phyloP scores from a whole-genome alignment of 1,140 invertebrate genomes.

The Listronotus bonariensis region DNA sequence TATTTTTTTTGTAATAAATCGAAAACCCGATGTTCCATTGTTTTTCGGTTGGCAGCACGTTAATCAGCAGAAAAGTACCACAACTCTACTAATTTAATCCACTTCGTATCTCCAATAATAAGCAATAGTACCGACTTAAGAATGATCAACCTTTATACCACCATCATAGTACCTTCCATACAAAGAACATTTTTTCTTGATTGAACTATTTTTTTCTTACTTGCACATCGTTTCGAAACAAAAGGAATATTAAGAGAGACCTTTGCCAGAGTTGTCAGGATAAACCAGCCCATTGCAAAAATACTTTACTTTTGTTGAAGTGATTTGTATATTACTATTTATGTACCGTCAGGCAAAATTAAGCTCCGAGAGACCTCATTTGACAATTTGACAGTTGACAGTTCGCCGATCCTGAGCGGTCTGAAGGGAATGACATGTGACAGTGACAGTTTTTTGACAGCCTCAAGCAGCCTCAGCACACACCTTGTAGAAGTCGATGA shows the following conservation, averaged over 20 bases:
- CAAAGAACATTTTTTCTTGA: too few relatives aligned
- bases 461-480: conserved; percentile 36
- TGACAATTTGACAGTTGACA: conserved; percentile 16
- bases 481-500: conserved; percentile 46
- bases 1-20: too few relatives aligned
- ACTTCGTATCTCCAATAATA: too few relatives aligned
- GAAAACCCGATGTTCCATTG: too few relatives aligned
- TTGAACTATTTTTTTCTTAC: too few relatives aligned
- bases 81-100: too few relatives aligned
- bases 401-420: conserved; percentile 16
- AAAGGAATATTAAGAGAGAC: not conserved
- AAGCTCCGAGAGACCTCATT: conserved; percentile 40
- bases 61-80: too few relatives aligned
- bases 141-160: too few relatives aligned
- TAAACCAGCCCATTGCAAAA: not conserved
- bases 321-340: conserved; percentile 34
- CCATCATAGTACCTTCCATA: too few relatives aligned
- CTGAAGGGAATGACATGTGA: conserved; percentile 15
- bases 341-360: conserved; percentile 49
- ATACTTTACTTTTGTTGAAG: conserved; percentile 10
- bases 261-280: not conserved
- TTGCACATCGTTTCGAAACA: too few relatives aligned
- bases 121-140: too few relatives aligned
- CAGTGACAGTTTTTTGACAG: conserved; percentile 34
- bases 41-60: too few relatives aligned